These are phyloP conservation scores for Gasterosteus nipponicus DNA, from an alignment of 2,113 vertebrate genomes.

Conservation along the genomic window DNA sequence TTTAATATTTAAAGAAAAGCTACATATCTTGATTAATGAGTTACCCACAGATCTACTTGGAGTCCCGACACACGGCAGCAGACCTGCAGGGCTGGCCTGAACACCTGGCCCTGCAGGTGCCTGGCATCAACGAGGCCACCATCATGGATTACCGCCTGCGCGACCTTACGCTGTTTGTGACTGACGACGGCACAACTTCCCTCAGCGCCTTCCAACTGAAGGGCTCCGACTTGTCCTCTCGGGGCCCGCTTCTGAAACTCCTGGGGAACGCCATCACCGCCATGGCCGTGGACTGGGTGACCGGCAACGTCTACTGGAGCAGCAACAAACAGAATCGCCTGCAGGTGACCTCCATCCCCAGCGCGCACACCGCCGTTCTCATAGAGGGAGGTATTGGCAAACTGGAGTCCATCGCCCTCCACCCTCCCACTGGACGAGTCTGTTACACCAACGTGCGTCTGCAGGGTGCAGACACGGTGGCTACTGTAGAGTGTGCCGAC, in stretches of 20 bases:
- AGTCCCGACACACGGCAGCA: conserved; percentile 63
- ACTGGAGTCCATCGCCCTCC: conserved; percentile 79
- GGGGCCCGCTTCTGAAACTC: conserved; percentile 77
- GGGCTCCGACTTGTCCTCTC: conserved; percentile 66
- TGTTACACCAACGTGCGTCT: conserved; percentile 83
- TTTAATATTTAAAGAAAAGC: neutral
- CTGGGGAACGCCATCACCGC: conserved; percentile 74
- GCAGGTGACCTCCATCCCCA: conserved; percentile 76
- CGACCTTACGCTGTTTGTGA: conserved; percentile 82
- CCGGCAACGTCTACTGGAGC: conserved; percentile 89
- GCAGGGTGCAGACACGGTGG: rapidly evolving
- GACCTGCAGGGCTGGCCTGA: conserved; percentile 79
- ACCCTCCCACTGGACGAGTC: conserved; percentile 81
- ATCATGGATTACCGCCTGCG: conserved; percentile 84
- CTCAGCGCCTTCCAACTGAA: conserved; percentile 81
- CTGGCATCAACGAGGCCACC: conserved; percentile 74
- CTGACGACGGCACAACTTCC: conserved; percentile 75
- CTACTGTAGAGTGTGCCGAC: conserved; percentile 82
- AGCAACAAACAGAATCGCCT: conserved; percentile 77
- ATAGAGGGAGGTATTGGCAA: conserved; percentile 73
- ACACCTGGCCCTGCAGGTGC: conserved; percentile 80
- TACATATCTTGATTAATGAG: neutral
- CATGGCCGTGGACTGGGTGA: conserved; percentile 90
- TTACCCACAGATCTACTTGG: conserved; percentile 83
- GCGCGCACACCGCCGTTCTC: conserved; percentile 75